Evolutionary conservation across 2,797 vertebrate species (phyloP).

Genomic region (Sebastes itinus): DNA sequence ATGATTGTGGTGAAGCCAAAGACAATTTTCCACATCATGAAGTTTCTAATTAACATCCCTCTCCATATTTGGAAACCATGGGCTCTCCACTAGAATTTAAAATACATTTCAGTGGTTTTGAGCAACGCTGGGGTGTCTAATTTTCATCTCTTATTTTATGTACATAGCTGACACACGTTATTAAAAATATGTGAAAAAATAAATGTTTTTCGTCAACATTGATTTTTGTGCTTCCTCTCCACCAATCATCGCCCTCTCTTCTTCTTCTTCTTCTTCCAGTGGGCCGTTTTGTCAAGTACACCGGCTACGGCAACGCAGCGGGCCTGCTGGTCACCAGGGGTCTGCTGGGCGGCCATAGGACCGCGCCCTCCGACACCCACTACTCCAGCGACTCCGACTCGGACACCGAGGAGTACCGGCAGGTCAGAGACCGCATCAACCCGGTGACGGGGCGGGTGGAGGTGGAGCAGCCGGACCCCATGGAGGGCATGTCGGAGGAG

Average conservation of each 20-base stretch:
- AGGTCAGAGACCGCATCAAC: conserved; percentile 86
- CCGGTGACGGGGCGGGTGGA: conserved; percentile 92
- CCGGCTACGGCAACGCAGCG: conserved; percentile 86
- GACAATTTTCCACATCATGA: background rate
- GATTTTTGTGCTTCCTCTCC: background rate
- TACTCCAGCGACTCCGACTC: conserved; percentile 85
- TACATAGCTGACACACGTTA: background rate
- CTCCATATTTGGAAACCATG: background rate
- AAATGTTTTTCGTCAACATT: background rate
- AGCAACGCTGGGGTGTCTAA: background rate
- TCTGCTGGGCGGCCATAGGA: conserved; percentile 58
- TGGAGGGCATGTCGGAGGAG: conserved; percentile 94
- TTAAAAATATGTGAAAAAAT: background rate
- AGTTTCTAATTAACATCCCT: background rate
- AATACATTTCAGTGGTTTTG: background rate
- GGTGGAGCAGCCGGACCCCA: conserved; percentile 88
- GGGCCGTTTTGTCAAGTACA: conserved; percentile 86
- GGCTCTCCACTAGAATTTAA: background rate
- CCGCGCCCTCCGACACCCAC: conserved; percentile 21
- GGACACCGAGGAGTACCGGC: conserved; percentile 79
- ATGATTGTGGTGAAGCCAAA: too few species aligned
- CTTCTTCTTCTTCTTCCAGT: conserved; percentile 65
- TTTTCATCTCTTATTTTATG: background rate
- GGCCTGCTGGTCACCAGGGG: conserved; percentile 83
- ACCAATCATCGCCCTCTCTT: background rate